phyloP scores from a whole-genome alignment of 2,888 invertebrate species.

The Brenthis daphne region DNA sequence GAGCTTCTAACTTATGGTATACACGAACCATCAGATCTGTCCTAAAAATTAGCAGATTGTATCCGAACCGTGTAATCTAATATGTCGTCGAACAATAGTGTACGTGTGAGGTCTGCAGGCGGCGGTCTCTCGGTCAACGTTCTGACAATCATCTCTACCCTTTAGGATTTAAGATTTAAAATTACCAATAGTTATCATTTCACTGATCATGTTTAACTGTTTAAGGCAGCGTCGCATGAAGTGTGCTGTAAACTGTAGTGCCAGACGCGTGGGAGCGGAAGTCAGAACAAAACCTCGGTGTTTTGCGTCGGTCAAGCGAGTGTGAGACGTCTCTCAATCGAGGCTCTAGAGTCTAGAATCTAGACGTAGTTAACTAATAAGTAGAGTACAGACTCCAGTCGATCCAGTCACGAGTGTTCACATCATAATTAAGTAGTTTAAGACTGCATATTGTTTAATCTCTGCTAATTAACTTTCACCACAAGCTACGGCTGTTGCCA shows the following conservation, averaged over 20 bases:
- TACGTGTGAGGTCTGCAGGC: conserved; percentile 23
- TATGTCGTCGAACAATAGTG: conserved; percentile 19
- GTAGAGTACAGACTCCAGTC: too few relatives aligned
- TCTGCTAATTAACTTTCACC: conserved; percentile 37
- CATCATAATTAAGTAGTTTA: conserved; percentile 36
- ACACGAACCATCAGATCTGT: background rate
- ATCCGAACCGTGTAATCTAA: conserved; percentile 25
- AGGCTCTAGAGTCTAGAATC: too few relatives aligned
- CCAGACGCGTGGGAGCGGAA: conserved; percentile 44
- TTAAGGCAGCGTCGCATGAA: too few relatives aligned
- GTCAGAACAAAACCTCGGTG: conserved; percentile 37
- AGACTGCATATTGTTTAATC: conserved; percentile 31
- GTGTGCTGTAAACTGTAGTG: background rate
- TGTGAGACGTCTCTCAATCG: background rate
- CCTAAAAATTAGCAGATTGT: conserved; percentile 27
- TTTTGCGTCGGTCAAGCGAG: conserved; percentile 30
- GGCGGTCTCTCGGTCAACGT: background rate
- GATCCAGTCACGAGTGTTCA: conserved; percentile 25
- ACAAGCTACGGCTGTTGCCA: conserved; percentile 15
- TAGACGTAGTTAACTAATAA: too few relatives aligned
- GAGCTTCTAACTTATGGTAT: background rate
- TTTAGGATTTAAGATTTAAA: conserved; percentile 16
- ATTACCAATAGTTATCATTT: background rate
- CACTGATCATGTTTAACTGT: background rate
- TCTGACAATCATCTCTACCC: conserved; percentile 3